Percentiles rank a stretch among this genome's conserved stretches.
Evolutionary conservation across 2,797 vertebrate species (phyloP).

Genomic region (Tragelaphus eurycerus): DNA sequence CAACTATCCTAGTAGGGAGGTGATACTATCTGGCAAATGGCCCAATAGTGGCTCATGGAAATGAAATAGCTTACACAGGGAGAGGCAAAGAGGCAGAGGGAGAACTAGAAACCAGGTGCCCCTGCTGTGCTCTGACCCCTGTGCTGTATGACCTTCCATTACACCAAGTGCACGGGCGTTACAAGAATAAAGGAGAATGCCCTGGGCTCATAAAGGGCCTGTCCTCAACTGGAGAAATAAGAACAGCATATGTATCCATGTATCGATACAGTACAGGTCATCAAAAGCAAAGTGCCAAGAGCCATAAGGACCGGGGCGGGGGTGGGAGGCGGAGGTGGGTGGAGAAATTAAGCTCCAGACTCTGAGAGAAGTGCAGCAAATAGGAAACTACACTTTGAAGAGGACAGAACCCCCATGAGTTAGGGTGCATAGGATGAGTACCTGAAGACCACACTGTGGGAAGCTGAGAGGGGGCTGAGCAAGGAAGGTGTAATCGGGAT

Average conservation of each 20-base stretch:
- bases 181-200: background rate
- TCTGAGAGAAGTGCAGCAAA: background rate
- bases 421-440: background rate
- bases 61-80: background rate
- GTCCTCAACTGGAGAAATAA: background rate
- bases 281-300: background rate
- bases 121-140: background rate
- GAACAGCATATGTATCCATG: background rate
- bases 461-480: background rate
- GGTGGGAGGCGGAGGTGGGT: too few species aligned
- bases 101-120: background rate
- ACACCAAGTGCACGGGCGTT: background rate
- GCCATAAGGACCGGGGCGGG: background rate
- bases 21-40: background rate
- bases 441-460: background rate
- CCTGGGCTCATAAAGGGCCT: background rate
- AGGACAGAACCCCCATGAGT: background rate
- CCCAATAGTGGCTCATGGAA: background rate
- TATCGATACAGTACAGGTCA: rapidly evolving
- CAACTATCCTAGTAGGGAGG: background rate
- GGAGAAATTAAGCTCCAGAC: background rate
- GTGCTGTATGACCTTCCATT: background rate
- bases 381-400: background rate
- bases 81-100: background rate
- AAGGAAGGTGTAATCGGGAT: background rate